A percentile compares a stretch with the other conserved stretches of the same genome.
These are phyloP conservation scores for Apotomis betuletana DNA, from an alignment of 2,888 invertebrate species.

Conservation along the genomic window DNA sequence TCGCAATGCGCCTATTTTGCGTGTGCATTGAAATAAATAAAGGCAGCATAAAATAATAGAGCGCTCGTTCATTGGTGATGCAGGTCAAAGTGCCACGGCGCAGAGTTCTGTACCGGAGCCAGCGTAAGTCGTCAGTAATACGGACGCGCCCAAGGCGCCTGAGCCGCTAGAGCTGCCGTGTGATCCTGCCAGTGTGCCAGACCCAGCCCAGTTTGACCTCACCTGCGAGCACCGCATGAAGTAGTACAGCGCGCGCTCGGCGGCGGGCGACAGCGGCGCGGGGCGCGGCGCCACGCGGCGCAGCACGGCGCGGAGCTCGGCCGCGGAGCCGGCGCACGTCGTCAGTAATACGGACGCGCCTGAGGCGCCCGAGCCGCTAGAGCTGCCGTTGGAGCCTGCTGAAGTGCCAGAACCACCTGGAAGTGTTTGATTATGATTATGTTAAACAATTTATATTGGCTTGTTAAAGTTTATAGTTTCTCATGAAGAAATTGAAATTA, in stretches of 20 bases:
- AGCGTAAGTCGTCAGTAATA: slow-evolving; percentile 93
- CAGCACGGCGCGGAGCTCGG: slow-evolving; percentile 90
- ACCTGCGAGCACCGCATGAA: slow-evolving; percentile 96
- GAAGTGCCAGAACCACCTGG: slow-evolving; percentile 46
- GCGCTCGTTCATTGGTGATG: slow-evolving; percentile 80
- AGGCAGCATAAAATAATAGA: slow-evolving; percentile 92
- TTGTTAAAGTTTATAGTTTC: no score
- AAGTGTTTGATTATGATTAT: not conserved
- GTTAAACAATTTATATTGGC: no score
- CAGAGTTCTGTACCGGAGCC: slow-evolving; percentile 91
- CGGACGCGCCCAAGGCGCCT: slow-evolving; percentile 54
- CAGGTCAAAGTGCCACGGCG: slow-evolving; percentile 86
- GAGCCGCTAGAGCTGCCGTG: not conserved
- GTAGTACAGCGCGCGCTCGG: slow-evolving; percentile 92
- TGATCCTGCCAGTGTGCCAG: no score
- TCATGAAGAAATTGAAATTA: no score
- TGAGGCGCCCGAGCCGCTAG: slow-evolving; percentile 57
- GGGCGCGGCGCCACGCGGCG: slow-evolving; percentile 84
- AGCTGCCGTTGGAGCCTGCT: slow-evolving; percentile 65
- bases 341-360: slow-evolving; percentile 86
- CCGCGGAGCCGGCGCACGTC: slow-evolving; percentile 93
- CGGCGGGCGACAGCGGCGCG: slow-evolving; percentile 85
- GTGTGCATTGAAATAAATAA: no score
- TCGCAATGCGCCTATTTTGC: no score
- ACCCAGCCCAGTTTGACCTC: not conserved